phyloP scores from a whole-genome alignment of 2,113 vertebrate genomes.

The Castor canadensis region DNA sequence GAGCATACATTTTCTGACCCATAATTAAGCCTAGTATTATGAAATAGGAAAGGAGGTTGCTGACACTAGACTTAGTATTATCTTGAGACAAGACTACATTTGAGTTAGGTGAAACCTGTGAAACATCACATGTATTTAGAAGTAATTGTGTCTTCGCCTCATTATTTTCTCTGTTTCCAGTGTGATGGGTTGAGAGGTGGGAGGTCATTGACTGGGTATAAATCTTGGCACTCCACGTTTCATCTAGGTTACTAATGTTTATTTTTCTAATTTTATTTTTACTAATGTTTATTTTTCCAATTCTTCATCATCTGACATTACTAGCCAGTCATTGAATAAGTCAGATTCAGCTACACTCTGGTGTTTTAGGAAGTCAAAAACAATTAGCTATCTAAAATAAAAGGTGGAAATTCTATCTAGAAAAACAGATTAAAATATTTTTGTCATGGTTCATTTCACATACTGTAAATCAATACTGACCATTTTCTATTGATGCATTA shows the following conservation, averaged over 20 bases:
- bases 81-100: neutral
- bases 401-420: neutral
- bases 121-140: neutral
- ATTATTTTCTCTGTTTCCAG: neutral
- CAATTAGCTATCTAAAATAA: neutral
- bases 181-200: fast-evolving
- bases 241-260: neutral
- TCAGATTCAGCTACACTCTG: neutral
- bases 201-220: neutral
- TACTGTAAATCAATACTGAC: neutral
- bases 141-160: neutral
- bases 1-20: neutral
- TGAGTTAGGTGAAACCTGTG: neutral
- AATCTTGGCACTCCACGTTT: neutral
- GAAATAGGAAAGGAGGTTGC: neutral
- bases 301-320: neutral
- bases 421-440: neutral
- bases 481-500: neutral
- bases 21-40: neutral
- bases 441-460: neutral
- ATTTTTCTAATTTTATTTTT: no score
- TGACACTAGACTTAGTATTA: neutral
- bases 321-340: neutral
- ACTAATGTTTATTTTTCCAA: neutral
- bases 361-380: neutral